Conservation (phyloP, 2,888 invertebrate species). For the Leucophora obtusa region DNA sequence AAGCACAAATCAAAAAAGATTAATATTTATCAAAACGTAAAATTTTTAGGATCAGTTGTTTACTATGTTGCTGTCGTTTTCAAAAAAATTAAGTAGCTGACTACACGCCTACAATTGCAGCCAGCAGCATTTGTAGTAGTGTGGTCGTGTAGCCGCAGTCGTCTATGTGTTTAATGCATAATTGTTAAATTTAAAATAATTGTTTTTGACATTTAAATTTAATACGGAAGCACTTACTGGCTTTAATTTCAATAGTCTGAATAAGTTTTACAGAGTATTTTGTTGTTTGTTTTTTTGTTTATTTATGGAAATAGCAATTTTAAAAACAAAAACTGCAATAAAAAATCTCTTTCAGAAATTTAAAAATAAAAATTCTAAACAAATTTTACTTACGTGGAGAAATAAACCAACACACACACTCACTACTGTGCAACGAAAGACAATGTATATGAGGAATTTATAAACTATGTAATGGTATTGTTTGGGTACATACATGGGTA, state of each 20-base stretch:
- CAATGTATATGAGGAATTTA: background rate
- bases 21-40: too few relatives aligned
- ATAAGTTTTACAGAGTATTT: background rate
- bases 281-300: background rate
- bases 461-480: background rate
- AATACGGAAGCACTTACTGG: conserved; percentile 1
- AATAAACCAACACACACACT: too few relatives aligned
- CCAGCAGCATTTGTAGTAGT: too few relatives aligned
- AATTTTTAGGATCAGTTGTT: too few relatives aligned
- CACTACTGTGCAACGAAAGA: background rate
- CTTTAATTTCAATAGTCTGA: conserved; percentile 17
- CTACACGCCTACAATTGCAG: too few relatives aligned
- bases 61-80: too few relatives aligned
- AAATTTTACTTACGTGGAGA: background rate
- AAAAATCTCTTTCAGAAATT: background rate
- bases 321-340: background rate
- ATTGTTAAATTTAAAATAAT: background rate
- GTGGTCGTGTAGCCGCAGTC: too few relatives aligned
- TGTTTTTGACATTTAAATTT: background rate
- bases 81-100: too few relatives aligned
- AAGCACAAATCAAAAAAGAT: too few relatives aligned
- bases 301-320: background rate
- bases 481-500: background rate
- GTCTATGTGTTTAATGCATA: too few relatives aligned
- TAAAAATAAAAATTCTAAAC: background rate